phyloP scores from a whole-genome alignment of 2,797 vertebrate species.

The Phoebastria nigripes region DNA sequence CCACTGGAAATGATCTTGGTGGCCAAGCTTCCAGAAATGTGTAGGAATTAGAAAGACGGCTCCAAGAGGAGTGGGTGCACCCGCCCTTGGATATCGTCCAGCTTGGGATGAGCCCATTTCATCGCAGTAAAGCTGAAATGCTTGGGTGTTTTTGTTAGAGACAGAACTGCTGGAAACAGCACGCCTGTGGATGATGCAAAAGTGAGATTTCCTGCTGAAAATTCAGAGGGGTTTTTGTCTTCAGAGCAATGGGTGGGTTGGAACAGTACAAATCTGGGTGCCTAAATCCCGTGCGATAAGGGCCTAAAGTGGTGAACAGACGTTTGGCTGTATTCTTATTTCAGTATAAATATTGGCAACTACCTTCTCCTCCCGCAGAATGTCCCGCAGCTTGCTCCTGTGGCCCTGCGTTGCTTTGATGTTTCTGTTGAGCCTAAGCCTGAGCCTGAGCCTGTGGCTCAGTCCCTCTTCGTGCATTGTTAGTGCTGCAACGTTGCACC shows the following conservation, averaged over 20 bases:
- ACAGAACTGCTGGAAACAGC: background rate
- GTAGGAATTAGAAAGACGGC: background rate
- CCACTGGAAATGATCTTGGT: background rate
- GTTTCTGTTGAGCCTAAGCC: background rate
- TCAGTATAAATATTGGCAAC: background rate
- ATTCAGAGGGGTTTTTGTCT: background rate
- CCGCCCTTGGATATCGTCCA: fast-evolving
- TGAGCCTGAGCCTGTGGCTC: background rate
- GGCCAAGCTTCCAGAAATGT: background rate
- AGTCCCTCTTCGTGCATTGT: too few species aligned
- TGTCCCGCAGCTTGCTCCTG: fast-evolving
- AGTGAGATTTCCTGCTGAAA: background rate
- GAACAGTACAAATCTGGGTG: background rate
- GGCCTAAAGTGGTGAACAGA: background rate
- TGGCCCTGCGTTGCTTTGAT: background rate
- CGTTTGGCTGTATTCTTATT: background rate
- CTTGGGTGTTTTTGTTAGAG: background rate
- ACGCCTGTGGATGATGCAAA: background rate
- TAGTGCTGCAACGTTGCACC: background rate
- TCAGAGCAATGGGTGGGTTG: background rate
- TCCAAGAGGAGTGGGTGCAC: fast-evolving
- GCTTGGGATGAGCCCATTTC: background rate
- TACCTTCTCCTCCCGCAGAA: background rate
- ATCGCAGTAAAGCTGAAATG: background rate
- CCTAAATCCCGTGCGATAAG: fast-evolving